Conservation (phyloP, 2,888 invertebrate genomes). For the Calameuta filiformis region DNA sequence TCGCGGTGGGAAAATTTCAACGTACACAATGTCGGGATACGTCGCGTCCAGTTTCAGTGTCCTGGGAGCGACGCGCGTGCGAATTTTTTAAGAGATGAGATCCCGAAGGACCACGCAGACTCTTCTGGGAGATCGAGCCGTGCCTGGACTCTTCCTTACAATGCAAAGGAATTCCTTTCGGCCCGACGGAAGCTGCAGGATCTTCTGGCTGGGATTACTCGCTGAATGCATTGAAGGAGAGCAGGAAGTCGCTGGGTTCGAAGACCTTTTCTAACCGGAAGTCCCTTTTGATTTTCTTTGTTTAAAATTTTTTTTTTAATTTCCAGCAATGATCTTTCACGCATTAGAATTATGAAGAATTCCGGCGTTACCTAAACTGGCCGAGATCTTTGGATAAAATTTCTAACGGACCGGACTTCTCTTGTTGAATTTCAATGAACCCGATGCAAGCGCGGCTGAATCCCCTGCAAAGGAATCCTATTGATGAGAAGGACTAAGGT, state of each 20-base stretch:
- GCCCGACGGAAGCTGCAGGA: constrained; percentile 13
- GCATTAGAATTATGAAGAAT: background rate
- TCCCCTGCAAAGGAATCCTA: constrained; percentile 25
- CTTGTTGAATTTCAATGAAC: background rate
- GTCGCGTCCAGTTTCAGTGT: background rate
- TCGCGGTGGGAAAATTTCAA: constrained; percentile 22
- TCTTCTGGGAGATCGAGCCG: too few species aligned
- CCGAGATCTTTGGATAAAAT: background rate
- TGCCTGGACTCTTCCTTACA: constrained; percentile 26
- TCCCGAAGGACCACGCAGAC: background rate
- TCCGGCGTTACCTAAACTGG: too few species aligned
- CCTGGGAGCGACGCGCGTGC: background rate
- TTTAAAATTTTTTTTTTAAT: background rate
- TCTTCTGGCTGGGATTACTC: background rate
- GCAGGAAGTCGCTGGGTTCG: background rate
- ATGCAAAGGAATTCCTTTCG: constrained; percentile 46
- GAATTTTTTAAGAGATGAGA: background rate
- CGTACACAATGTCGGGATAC: background rate
- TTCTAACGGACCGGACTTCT: background rate
- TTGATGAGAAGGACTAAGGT: constrained; percentile 37
- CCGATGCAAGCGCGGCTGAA: background rate
- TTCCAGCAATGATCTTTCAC: background rate
- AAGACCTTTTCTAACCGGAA: background rate
- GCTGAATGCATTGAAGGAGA: background rate
- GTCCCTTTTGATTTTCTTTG: background rate